These are phyloP conservation scores for Cardiocondyla obscurior DNA, from an alignment of 1,140 invertebrate species.

Conservation along the genomic window DNA sequence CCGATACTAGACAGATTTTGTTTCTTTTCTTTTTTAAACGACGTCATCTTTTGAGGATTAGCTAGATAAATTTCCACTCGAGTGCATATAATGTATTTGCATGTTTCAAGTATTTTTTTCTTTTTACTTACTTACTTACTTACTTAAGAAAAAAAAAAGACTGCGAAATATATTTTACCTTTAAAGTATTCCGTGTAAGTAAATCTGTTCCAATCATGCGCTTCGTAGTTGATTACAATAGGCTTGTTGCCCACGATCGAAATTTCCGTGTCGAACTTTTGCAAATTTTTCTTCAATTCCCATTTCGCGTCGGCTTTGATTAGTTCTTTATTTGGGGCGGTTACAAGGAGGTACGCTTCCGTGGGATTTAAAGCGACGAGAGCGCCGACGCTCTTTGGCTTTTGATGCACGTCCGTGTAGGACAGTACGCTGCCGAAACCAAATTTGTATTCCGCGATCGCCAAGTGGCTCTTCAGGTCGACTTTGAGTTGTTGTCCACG, in stretches of 20 bases:
- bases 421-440: conserved; percentile 76
- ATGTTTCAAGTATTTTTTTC: too few species aligned
- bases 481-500: conserved; percentile 82
- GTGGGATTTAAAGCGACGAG: conserved; percentile 80
- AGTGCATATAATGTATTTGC: too few species aligned
- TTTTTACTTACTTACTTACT: too few species aligned
- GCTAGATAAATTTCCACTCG: too few species aligned
- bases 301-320: conserved; percentile 82
- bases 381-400: conserved; percentile 77
- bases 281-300: conserved; percentile 81
- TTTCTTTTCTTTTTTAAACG: too few species aligned
- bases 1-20: too few species aligned
- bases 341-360: conserved; percentile 81
- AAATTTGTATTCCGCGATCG: conserved; percentile 71
- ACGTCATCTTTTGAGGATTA: too few species aligned
- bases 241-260: conserved; percentile 83
- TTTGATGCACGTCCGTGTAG: conserved; percentile 79
- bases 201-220: conserved; percentile 85
- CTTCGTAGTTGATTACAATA: conserved; percentile 81
- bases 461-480: conserved; percentile 76
- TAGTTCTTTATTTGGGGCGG: conserved; percentile 84
- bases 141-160: too few species aligned
- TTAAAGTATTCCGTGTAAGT: conserved; percentile 83
- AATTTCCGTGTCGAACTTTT: conserved; percentile 83
- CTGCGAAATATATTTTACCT: conserved; percentile 76